These are phyloP conservation scores for Apteryx owenii DNA, from an alignment of 2,113 vertebrate species.

Conservation along the genomic window DNA sequence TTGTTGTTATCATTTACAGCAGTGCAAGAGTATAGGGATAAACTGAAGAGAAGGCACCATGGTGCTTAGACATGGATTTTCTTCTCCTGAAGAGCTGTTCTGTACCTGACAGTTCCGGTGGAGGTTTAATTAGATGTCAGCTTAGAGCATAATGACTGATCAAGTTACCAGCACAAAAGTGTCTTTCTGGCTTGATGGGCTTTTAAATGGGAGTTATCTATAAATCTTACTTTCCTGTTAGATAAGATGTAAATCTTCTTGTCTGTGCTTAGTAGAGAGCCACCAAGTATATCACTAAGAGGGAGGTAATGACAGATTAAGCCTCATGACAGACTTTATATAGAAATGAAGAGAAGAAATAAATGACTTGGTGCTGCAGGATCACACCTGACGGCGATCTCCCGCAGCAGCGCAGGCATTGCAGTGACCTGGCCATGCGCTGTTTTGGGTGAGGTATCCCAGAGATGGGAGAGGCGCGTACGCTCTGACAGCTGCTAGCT, in stretches of 20 bases:
- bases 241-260: constrained; percentile 41
- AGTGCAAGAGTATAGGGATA: neutral
- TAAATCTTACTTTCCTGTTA: constrained; percentile 23
- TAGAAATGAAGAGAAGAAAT: neutral
- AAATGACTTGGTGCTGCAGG: neutral
- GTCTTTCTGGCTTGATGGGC: neutral
- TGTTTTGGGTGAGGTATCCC: neutral
- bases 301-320: constrained; percentile 27
- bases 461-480: fast-evolving
- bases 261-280: neutral
- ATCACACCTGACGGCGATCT: neutral
- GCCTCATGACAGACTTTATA: neutral
- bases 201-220: neutral
- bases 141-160: constrained; percentile 22
- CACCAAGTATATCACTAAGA: neutral
- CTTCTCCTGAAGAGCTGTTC: constrained; percentile 6
- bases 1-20: neutral
- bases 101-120: neutral
- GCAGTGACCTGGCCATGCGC: neutral
- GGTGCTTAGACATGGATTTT: constrained; percentile 3
- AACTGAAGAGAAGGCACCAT: neutral
- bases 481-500: neutral
- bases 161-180: constrained; percentile 16
- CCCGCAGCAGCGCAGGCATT: no score
- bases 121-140: constrained; percentile 53